Evolutionary conservation across 2,888 invertebrate species (phyloP).

Genomic region (Sinopyrophorus schimmeli): DNA sequence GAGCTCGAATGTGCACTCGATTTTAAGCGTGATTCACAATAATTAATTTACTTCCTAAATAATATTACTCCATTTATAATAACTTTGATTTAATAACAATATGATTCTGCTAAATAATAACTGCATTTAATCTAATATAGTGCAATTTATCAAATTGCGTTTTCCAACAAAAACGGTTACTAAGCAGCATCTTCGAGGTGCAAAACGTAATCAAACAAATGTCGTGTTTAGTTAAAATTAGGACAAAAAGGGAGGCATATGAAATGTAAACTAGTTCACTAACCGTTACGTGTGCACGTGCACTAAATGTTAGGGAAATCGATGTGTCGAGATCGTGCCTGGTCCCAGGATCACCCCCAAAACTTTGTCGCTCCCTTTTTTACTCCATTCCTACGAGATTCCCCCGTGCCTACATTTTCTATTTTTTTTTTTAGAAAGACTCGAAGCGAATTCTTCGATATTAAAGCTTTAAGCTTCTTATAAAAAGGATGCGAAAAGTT

Average conservation of each 20-base stretch:
- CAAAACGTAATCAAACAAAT: conserved; percentile 19
- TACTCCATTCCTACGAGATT: conserved; percentile 1
- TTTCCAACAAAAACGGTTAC: no score
- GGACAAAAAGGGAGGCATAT: conserved; percentile 17
- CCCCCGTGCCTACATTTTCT: background rate
- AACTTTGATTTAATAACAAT: no score
- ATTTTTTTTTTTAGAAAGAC: background rate
- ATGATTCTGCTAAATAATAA: no score
- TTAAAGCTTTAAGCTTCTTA: conserved; percentile 12
- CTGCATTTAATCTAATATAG: no score
- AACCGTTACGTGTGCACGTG: conserved; percentile 31
- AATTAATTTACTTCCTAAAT: no score
- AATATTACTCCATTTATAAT: no score
- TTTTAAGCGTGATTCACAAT: no score
- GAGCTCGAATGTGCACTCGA: no score
- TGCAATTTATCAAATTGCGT: no score
- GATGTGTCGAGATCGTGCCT: conserved; percentile 35
- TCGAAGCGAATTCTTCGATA: conserved; percentile 1
- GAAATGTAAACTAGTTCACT: conserved; percentile 18
- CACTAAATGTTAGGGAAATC: conserved; percentile 30
- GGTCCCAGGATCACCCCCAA: conserved; percentile 29
- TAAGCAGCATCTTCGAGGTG: background rate
- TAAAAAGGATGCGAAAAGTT: conserved; percentile 12
- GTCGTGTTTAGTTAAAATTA: conserved; percentile 22
- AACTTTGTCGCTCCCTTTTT: conserved; percentile 2